Evolutionary conservation across 2,888 invertebrate species (phyloP).

Genomic region (Candidula unifasciata): DNA sequence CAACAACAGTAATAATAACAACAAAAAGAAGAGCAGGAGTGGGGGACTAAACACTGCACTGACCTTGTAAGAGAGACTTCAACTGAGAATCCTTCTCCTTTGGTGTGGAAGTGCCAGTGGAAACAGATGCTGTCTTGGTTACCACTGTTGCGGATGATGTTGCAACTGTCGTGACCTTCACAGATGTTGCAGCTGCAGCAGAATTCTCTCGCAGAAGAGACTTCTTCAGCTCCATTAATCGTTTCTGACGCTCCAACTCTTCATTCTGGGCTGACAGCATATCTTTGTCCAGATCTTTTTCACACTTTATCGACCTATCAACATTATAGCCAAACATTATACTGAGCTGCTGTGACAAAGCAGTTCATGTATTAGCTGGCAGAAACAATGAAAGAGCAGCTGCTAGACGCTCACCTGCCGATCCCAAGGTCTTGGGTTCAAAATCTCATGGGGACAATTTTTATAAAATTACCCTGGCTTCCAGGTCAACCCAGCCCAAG

Average conservation of each 20-base stretch:
- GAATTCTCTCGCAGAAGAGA: slow-evolving; percentile 58
- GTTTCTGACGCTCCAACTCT: slow-evolving; percentile 86
- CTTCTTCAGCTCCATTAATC: slow-evolving; percentile 78
- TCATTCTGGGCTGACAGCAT: slow-evolving; percentile 94
- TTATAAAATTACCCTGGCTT: too few species aligned
- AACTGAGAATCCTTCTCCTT: slow-evolving; percentile 73
- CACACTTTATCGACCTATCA: slow-evolving; percentile 86
- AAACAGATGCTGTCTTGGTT: slow-evolving; percentile 48
- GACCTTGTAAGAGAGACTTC: slow-evolving; percentile 75
- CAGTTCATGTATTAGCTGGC: too few species aligned
- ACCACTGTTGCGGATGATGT: slow-evolving; percentile 21
- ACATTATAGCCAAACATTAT: not conserved
- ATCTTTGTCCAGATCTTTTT: slow-evolving; percentile 93
- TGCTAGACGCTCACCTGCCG: too few species aligned
- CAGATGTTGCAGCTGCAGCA: slow-evolving; percentile 24
- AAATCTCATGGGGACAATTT: too few species aligned
- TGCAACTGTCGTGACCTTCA: not conserved
- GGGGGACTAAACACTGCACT: not conserved
- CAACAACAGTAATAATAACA: too few species aligned
- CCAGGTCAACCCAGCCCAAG: too few species aligned
- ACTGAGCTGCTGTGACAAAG: too few species aligned
- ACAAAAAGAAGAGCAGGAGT: too few species aligned
- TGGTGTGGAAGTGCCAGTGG: slow-evolving; percentile 44
- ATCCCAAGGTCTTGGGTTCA: too few species aligned
- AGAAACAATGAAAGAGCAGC: too few species aligned